Percentiles rank a stretch among this genome's conserved stretches.
phyloP scores from a whole-genome alignment of 1,140 invertebrate genomes.

The Pseudomyrmex sp. region DNA sequence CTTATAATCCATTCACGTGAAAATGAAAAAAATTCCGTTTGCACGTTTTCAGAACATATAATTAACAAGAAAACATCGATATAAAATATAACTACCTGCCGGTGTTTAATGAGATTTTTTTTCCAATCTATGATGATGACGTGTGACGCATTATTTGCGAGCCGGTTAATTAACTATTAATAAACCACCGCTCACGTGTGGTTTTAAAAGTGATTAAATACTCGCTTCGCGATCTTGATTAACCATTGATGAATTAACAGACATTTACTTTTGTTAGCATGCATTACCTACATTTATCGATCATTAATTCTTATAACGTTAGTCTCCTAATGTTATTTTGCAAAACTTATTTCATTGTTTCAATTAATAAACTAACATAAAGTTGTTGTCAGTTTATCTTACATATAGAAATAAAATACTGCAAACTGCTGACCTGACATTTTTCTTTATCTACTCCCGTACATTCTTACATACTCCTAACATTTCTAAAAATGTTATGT shows the following conservation, averaged over 20 bases:
- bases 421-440: too few species aligned
- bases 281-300: not conserved
- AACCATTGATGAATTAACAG: not conserved
- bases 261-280: not conserved
- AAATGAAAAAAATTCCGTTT: constrained; percentile 1
- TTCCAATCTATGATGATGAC: not conserved
- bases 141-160: not conserved
- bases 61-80: constrained; percentile 40
- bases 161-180: constrained; percentile 35
- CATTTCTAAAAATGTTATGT: too few species aligned
- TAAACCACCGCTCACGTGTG: not conserved
- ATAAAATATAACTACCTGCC: not conserved
- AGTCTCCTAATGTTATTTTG: too few species aligned
- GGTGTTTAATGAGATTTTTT: constrained; percentile 26
- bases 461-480: too few species aligned
- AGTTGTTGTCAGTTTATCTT: not conserved
- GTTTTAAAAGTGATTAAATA: constrained; percentile 7
- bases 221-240: not conserved
- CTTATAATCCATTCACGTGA: constrained; percentile 35
- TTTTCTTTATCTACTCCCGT: too few species aligned
- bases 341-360: too few species aligned
- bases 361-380: not conserved
- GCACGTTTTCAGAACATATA: constrained; percentile 4
- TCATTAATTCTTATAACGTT: too few species aligned
- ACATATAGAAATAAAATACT: too few species aligned